These are phyloP conservation scores for Drosophila persimilis DNA, from an alignment of 1,140 invertebrate species.

Conservation along the genomic window DNA sequence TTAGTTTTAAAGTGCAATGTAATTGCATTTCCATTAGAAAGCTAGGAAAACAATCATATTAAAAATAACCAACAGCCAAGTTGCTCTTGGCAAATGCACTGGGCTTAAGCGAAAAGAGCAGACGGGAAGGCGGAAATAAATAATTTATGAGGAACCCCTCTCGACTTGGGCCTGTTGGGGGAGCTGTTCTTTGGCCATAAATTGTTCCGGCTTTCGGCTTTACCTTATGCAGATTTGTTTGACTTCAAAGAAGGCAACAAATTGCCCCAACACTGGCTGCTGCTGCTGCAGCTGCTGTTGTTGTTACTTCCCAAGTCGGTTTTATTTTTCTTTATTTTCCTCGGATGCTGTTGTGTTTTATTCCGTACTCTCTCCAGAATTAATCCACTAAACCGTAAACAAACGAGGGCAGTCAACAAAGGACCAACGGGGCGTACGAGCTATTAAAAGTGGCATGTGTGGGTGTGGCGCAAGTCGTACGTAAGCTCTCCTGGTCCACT, in stretches of 20 bases:
- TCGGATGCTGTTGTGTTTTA: conserved; percentile 16
- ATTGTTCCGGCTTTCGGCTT: conserved; percentile 67
- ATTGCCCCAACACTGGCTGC: conserved; percentile 43
- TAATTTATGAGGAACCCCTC: conserved; percentile 46
- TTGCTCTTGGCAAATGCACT: conserved; percentile 31
- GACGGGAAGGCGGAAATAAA: conserved; percentile 56
- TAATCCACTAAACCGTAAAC: conserved; percentile 80
- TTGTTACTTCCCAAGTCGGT: conserved; percentile 13
- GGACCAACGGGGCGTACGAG: conserved; percentile 72
- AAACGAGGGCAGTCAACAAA: conserved; percentile 76
- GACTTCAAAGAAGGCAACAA: conserved; percentile 76
- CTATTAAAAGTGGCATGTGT: conserved; percentile 55
- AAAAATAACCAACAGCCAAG: conserved; percentile 23
- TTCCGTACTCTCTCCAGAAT: conserved; percentile 45
- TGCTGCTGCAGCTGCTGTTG: conserved; percentile 20
- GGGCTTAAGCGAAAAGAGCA: conserved; percentile 27
- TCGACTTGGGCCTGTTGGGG: conserved; percentile 18
- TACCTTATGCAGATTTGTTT: conserved; percentile 79
- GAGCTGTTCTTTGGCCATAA: conserved; percentile 59
- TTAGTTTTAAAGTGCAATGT: conserved; percentile 57
- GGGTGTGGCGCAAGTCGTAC: conserved; percentile 42
- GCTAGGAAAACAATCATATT: conserved; percentile 48
- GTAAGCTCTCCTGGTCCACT: conserved; percentile 37
- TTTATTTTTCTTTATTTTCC: conserved; percentile 27
- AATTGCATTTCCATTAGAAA: conserved; percentile 53